Conservation (phyloP, 2,797 vertebrate species). For the Artibeus lituratus region DNA sequence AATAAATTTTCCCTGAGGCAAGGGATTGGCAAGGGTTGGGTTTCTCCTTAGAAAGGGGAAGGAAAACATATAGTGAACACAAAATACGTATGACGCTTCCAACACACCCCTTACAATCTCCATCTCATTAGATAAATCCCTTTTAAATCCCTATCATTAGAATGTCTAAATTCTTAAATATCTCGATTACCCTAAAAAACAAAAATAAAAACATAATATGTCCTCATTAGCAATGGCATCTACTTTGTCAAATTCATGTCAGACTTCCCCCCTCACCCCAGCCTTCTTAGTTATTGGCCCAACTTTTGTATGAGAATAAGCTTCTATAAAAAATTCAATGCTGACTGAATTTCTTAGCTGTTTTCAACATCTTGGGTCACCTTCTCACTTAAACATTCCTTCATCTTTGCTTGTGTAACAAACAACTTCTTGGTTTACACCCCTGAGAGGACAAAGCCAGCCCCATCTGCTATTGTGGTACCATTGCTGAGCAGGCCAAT, state of each 20-base stretch:
- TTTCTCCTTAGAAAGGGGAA: neutral
- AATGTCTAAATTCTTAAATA: neutral
- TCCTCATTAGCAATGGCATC: neutral
- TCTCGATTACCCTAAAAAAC: neutral
- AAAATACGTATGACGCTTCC: neutral
- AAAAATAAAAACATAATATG: neutral
- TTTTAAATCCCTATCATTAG: neutral
- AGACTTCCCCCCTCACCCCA: neutral
- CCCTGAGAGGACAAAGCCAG: neutral
- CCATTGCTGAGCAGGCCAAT: neutral
- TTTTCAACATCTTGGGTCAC: neutral
- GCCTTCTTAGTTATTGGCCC: neutral
- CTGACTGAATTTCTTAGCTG: neutral
- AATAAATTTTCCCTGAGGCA: neutral
- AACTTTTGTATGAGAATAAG: neutral
- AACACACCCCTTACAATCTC: neutral
- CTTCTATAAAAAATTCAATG: neutral
- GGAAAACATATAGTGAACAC: neutral
- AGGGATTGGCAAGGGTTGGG: neutral
- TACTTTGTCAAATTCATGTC: neutral
- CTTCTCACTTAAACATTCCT: neutral
- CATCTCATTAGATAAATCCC: neutral
- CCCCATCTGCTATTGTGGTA: neutral
- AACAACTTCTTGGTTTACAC: neutral
- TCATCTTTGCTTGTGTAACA: neutral